Percentiles rank a stretch among this genome's conserved stretches.
These are phyloP conservation scores for Nemurella pictetii DNA, from an alignment of 2,888 invertebrate species.

Conservation along the genomic window DNA sequence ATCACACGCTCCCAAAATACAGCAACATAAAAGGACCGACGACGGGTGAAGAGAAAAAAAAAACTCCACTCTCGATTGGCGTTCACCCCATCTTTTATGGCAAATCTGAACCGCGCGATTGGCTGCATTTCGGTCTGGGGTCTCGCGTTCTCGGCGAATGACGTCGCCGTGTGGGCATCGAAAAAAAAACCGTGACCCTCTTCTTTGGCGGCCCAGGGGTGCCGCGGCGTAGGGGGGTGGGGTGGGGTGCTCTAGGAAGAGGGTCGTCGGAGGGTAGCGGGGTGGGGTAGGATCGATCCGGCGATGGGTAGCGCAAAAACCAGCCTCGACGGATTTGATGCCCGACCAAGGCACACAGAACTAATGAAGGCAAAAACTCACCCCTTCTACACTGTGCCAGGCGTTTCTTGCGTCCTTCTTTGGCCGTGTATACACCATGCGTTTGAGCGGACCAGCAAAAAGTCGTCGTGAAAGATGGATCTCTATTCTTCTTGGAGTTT, in stretches of 20 bases:
- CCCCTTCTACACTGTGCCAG: not conserved
- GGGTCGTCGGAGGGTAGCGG: constrained; percentile 31
- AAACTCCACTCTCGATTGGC: not conserved
- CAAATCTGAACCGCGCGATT: constrained; percentile 37
- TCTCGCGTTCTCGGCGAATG: constrained; percentile 30
- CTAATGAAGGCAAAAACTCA: constrained; percentile 38
- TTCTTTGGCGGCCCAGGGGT: not conserved
- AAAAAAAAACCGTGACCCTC: constrained; percentile 22
- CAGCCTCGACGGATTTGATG: constrained; percentile 25
- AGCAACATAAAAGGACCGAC: not conserved
- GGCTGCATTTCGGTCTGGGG: constrained; percentile 26
- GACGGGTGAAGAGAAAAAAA: not conserved
- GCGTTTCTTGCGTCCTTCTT: constrained; percentile 8
- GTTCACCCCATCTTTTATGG: constrained; percentile 25
- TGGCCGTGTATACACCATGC: not conserved
- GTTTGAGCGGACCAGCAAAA: not conserved
- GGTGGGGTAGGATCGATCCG: constrained; percentile 35
- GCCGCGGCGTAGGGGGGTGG: not conserved
- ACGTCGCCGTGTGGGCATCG: constrained; percentile 10
- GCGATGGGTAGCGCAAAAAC: constrained; percentile 28
- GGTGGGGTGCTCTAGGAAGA: not conserved
- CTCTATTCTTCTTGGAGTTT: constrained; percentile 30
- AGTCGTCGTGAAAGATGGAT: constrained; percentile 2
- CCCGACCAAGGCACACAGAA: not conserved
- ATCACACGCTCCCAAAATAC: not conserved